Conservation (phyloP, 1,140 invertebrate genomes). For the Drosophila persimilis region DNA sequence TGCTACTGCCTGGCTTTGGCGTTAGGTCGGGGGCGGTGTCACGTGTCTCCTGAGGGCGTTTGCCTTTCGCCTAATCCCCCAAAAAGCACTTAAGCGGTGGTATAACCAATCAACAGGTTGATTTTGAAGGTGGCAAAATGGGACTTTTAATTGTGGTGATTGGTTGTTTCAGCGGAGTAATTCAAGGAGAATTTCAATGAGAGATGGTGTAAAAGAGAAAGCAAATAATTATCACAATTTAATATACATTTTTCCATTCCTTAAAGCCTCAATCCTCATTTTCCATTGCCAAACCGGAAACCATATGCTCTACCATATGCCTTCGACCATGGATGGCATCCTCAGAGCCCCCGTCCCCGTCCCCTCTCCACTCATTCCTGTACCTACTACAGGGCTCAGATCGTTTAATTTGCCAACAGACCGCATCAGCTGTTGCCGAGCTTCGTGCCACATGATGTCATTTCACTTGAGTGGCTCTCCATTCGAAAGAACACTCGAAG, state of each 20-base stretch:
- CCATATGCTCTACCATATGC: slow-evolving; percentile 48
- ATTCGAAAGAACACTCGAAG: slow-evolving; percentile 18
- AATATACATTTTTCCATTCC: background rate
- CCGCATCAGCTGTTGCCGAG: slow-evolving; percentile 64
- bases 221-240: background rate
- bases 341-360: background rate
- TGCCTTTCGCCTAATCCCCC: slow-evolving; percentile 34
- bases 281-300: slow-evolving; percentile 50
- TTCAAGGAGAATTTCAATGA: no score
- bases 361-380: background rate
- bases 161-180: no score
- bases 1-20: slow-evolving; percentile 4
- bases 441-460: slow-evolving; percentile 77
- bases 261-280: background rate
- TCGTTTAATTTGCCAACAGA: slow-evolving; percentile 55
- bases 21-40: slow-evolving; percentile 25
- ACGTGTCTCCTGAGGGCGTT: slow-evolving; percentile 62
- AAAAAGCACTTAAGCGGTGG: slow-evolving; percentile 62
- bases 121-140: slow-evolving; percentile 26
- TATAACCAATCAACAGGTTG: slow-evolving; percentile 64
- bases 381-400: slow-evolving; percentile 37
- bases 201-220: background rate
- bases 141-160: slow-evolving; percentile 42
- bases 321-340: slow-evolving; percentile 6
- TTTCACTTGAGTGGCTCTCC: slow-evolving; percentile 70